phyloP scores from a whole-genome alignment of 2,113 vertebrate species.

The Rhinoderma darwinii region DNA sequence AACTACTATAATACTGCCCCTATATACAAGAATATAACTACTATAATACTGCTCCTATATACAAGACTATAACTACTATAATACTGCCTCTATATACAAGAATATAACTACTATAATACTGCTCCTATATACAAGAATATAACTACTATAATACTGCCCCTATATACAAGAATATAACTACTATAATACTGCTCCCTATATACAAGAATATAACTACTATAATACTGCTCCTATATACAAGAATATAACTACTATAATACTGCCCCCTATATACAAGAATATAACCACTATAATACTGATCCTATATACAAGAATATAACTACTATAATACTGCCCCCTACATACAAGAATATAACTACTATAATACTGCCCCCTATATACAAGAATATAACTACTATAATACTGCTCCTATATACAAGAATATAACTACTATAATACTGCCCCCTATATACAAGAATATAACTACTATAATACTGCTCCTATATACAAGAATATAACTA shows the following conservation, averaged over 20 bases:
- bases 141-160: slow-evolving; percentile 8
- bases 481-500: neutral
- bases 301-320: slow-evolving; percentile 17
- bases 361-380: too few species aligned
- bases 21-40: neutral
- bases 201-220: slow-evolving; percentile 13
- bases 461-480: neutral
- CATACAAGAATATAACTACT: neutral
- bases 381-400: neutral
- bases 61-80: slow-evolving; percentile 13
- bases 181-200: neutral
- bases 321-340: slow-evolving; percentile 4
- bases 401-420: neutral
- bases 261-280: slow-evolving; percentile 8
- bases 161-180: slow-evolving; percentile 6
- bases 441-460: too few species aligned
- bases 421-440: neutral
- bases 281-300: slow-evolving; percentile 18
- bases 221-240: neutral
- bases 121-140: slow-evolving; percentile 2
- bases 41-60: neutral
- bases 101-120: slow-evolving; percentile 22
- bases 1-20: neutral
- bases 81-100: slow-evolving; percentile 1
- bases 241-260: slow-evolving; percentile 17